Conservation (phyloP, 2,797 vertebrate species). For the Melanotaenia maccullochi region DNA sequence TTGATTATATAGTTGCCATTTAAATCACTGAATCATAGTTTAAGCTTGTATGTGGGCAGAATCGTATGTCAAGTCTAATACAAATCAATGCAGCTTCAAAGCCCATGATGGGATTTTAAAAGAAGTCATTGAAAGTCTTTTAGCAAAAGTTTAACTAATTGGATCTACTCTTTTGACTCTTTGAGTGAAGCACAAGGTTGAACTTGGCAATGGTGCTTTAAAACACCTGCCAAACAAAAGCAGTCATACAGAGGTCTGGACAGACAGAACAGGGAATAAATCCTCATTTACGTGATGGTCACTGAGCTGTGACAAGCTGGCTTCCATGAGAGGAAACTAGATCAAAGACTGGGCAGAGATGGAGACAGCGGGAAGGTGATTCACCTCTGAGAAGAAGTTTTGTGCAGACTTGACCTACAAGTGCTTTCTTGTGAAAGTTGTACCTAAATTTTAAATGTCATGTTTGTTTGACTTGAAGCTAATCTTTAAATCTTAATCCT, state of each 20-base stretch:
- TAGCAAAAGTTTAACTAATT: slow-evolving; percentile 21
- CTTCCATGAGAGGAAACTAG: slow-evolving; percentile 51
- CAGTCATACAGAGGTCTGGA: slow-evolving; percentile 47
- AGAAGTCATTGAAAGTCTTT: slow-evolving; percentile 24
- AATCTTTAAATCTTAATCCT: slow-evolving; percentile 5
- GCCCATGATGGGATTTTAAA: slow-evolving; percentile 5
- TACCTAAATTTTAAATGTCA: slow-evolving; percentile 16
- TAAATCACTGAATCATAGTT: background rate
- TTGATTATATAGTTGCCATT: background rate
- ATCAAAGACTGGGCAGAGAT: slow-evolving; percentile 63
- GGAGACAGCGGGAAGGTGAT: slow-evolving; percentile 41
- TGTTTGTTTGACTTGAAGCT: slow-evolving; percentile 3
- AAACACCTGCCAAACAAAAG: slow-evolving; percentile 63
- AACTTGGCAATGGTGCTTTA: slow-evolving; percentile 34
- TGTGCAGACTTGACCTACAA: slow-evolving; percentile 40
- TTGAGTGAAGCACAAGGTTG: slow-evolving; percentile 41
- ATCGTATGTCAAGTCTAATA: background rate
- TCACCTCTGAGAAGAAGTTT: slow-evolving; percentile 46
- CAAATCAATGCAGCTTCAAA: slow-evolving; percentile 12
- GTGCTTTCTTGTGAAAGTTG: slow-evolving; percentile 29
- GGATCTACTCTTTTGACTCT: slow-evolving; percentile 26
- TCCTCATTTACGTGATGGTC: slow-evolving; percentile 75
- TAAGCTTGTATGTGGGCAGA: slow-evolving; percentile 4
- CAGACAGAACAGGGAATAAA: slow-evolving; percentile 63
- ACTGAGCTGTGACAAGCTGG: slow-evolving; percentile 72